Evolutionary conservation across 2,113 vertebrate genomes (phyloP).

Genomic region (Podilymbus podiceps): DNA sequence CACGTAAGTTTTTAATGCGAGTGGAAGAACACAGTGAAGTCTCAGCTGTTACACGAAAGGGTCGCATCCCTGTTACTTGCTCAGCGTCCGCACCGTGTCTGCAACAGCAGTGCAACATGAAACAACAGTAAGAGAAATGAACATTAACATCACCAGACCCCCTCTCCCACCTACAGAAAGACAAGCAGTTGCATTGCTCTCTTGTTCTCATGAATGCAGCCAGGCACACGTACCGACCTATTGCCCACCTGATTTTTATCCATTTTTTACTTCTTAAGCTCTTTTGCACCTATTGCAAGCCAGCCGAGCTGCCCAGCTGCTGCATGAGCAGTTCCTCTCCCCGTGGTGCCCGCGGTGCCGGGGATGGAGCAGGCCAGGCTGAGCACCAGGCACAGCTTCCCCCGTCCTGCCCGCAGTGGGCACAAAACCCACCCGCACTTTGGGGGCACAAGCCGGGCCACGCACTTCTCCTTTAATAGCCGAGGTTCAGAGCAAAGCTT

Average conservation of each 20-base stretch:
- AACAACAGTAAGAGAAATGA: background rate
- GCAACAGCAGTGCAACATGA: background rate
- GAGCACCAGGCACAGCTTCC: background rate
- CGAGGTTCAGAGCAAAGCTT: background rate
- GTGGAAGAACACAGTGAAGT: background rate
- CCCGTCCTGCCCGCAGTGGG: background rate
- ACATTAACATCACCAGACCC: background rate
- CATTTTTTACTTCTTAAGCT: background rate
- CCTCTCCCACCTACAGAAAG: background rate
- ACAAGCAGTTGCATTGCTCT: background rate
- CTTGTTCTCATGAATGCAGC: background rate
- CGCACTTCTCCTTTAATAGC: background rate
- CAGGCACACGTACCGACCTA: background rate
- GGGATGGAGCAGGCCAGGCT: background rate
- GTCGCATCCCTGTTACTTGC: background rate
- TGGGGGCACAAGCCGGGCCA: background rate
- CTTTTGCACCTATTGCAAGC: background rate
- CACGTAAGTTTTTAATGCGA: background rate
- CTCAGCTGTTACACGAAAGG: background rate
- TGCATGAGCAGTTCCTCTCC: background rate
- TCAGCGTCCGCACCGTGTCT: rapidly evolving
- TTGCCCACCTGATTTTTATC: background rate
- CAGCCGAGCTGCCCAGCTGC: background rate
- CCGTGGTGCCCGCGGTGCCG: rapidly evolving
- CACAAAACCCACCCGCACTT: background rate